Evolutionary conservation across 2,113 vertebrate genomes (phyloP), one percentile per base, ranked within the genome.

Genomic region (Tricholaema leucomelas): DNA sequence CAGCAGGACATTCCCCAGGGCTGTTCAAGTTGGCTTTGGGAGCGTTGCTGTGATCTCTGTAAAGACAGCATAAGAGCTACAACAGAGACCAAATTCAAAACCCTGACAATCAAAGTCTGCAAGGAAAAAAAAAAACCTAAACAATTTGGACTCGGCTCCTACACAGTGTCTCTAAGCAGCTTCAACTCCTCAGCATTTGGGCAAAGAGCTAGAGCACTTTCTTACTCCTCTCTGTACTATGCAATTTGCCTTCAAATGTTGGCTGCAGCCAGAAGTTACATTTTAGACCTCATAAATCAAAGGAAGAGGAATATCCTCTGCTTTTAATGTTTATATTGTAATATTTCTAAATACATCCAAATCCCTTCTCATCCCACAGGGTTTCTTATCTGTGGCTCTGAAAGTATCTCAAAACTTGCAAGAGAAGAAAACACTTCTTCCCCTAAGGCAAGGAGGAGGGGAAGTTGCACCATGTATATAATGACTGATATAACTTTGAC

Each of bases 281-380:
- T 77, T 91, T 89, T 71, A 87, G 56, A 72, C 56, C 35, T 36
- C 28, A 36, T 61, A 92, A 94, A 93, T 87, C 88, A 95, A 95
- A 91, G 77, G 65, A 90, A 78, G 8, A 85, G 12, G 56, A 91
- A 95, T 70, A 85, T 85, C 64, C 60, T 77, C 75, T 73, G 10
- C 10, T 28, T 80, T 92, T 93, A 91, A 89, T 82, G 25, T 67
- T 77, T 80, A 25, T 25, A 85, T 76, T 74, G 15, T 46, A 90
- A 52, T 75, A 85, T 81, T 90, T 75, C 76, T 85, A 81, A 85
- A 87, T 79, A 56, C 17, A 44, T 48, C 67, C 48, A 85, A 92
- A 87, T 81, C 52, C 54, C 61, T 77, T 80, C 75, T 92, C 6
- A 12, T 89, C 72, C 79, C 76, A 77, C n/a, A 35, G 52, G 36